phyloP scores from a whole-genome alignment of 2,888 invertebrate species.

The Cetonia aurata region DNA sequence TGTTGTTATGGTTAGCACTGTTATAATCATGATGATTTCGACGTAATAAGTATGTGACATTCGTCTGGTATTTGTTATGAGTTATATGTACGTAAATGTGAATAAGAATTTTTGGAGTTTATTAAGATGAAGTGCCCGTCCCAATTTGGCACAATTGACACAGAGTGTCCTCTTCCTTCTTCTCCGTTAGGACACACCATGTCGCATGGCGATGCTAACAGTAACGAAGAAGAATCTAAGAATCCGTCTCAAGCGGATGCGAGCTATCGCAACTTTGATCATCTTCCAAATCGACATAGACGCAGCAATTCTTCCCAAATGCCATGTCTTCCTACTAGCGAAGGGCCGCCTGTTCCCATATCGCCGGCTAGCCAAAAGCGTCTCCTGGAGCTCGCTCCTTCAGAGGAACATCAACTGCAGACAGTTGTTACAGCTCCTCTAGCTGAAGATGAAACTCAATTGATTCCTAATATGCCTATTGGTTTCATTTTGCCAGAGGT shows the following conservation, averaged over 20 bases:
- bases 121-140: conserved; percentile 22
- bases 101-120: conserved; percentile 40
- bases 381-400: conserved; percentile 57
- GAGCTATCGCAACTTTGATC: conserved; percentile 84
- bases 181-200: conserved; percentile 85
- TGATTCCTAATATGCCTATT: conserved; percentile 62
- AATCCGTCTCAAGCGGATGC: conserved; percentile 81
- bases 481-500: conserved; percentile 65
- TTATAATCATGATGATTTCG: conserved; percentile 10
- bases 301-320: conserved; percentile 69
- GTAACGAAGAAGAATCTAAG: conserved; percentile 77
- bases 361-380: conserved; percentile 61
- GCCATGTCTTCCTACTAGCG: conserved; percentile 67
- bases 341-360: conserved; percentile 60
- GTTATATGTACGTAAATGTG: conserved; percentile 25
- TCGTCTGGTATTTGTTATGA: conserved; percentile 8
- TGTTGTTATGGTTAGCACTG: conserved; percentile 20
- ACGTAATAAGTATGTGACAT: conserved; percentile 20
- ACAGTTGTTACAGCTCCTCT: conserved; percentile 58
- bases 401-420: conserved; percentile 53
- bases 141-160: conserved; percentile 26
- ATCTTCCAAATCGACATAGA: conserved; percentile 70
- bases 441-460: conserved; percentile 65
- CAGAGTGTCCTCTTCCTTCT: conserved; percentile 53
- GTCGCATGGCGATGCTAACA: conserved; percentile 90